phyloP scores from a whole-genome alignment of 1,140 invertebrate species.

The Vanessa tameamea region DNA sequence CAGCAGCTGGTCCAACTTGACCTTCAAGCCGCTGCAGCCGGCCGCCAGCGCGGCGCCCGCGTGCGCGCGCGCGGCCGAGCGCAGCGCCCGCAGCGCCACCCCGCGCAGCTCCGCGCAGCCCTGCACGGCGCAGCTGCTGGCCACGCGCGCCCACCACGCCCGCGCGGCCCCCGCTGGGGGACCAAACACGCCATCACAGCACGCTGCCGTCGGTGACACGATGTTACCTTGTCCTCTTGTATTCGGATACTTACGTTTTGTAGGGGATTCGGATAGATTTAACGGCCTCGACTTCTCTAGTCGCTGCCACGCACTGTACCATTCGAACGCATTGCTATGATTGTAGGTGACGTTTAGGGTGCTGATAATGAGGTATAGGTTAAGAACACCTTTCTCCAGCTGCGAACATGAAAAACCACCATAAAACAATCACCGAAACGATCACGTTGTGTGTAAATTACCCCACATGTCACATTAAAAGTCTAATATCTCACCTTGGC shows the following conservation, averaged over 20 bases:
- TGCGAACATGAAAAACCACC: constrained; percentile 56
- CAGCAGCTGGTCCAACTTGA: constrained; percentile 83
- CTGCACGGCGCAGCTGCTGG: constrained; percentile 81
- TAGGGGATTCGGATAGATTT: constrained; percentile 32
- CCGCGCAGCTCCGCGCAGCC: constrained; percentile 84
- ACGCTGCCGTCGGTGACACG: too few species aligned
- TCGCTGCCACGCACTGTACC: constrained; percentile 63
- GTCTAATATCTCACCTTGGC: constrained; percentile 82
- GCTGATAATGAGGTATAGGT: constrained; percentile 85
- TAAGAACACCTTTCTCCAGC: constrained; percentile 85
- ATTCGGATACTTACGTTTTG: constrained; percentile 9
- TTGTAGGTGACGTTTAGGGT: constrained; percentile 86
- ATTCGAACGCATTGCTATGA: constrained; percentile 83
- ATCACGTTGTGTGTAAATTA: background rate
- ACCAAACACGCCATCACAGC: background rate
- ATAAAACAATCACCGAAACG: background rate
- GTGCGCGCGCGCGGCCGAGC: constrained; percentile 43
- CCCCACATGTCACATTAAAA: background rate
- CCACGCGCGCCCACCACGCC: constrained; percentile 59
- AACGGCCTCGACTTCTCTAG: constrained; percentile 46
- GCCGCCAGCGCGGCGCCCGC: constrained; percentile 75
- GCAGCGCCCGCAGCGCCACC: constrained; percentile 66
- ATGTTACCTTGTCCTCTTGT: too few species aligned
- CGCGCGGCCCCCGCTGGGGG: constrained; percentile 28
- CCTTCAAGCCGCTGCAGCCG: constrained; percentile 83